phyloP scores from a whole-genome alignment of 2,888 invertebrate genomes.

The Kuschelorhynchus macadamiae region DNA sequence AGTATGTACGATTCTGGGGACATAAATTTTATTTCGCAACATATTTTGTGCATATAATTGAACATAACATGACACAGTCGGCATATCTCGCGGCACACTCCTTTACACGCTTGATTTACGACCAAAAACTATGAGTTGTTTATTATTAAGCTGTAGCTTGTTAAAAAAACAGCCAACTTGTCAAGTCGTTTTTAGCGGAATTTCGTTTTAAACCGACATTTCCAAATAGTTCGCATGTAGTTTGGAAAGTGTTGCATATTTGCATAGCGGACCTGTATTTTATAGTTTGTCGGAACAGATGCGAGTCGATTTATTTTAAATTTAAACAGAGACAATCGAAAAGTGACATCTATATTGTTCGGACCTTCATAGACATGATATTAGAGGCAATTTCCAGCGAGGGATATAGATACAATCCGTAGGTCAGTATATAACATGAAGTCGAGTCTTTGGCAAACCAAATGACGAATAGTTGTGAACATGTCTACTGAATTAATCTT shows the following conservation, averaged over 20 bases:
- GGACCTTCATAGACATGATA: too few relatives aligned
- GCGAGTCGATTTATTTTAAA: too few relatives aligned
- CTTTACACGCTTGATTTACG: conserved; percentile 41
- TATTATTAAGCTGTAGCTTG: conserved; percentile 36
- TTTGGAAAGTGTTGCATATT: conserved; percentile 29
- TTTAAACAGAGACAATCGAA: too few relatives aligned
- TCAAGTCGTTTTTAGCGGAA: conserved; percentile 31
- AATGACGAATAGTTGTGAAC: too few relatives aligned
- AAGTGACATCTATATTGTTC: too few relatives aligned
- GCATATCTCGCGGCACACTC: conserved; percentile 38
- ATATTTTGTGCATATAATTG: conserved; percentile 43
- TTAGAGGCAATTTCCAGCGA: too few relatives aligned
- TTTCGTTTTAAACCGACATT: conserved; percentile 28
- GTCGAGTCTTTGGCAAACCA: too few relatives aligned
- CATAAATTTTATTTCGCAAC: conserved; percentile 40
- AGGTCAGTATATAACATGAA: too few relatives aligned
- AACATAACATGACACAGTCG: conserved; percentile 34
- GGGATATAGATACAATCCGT: too few relatives aligned
- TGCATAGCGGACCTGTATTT: conserved; percentile 17
- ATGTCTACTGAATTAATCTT: too few relatives aligned
- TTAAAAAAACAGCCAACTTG: conserved; percentile 27
- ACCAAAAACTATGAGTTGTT: conserved; percentile 37
- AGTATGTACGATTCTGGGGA: conserved; percentile 15
- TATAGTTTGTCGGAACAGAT: too few relatives aligned
- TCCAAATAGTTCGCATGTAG: conserved; percentile 25